phyloP scores from a whole-genome alignment of 1,140 invertebrate genomes.

The Panonychus citri region DNA sequence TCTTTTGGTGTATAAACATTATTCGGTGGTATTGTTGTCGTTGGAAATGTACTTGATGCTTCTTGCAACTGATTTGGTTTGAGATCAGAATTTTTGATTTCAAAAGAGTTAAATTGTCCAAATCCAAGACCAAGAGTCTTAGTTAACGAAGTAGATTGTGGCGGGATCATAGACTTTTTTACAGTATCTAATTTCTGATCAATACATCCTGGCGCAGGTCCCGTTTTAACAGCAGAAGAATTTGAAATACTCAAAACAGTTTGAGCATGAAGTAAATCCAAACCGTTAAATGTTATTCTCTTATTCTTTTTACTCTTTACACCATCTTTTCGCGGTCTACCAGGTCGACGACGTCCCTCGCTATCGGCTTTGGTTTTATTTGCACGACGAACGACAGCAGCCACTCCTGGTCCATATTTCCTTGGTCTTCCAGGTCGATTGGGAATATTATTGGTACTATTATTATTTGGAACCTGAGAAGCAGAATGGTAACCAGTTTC shows the following conservation, averaged over 20 bases:
- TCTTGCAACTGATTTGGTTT: no score
- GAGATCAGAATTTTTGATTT: no score
- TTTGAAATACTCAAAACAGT: constrained; percentile 57
- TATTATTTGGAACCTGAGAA: neutral
- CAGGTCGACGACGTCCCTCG: constrained; percentile 18
- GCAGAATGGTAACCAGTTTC: neutral
- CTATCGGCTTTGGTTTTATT: neutral
- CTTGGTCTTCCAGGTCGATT: constrained; percentile 1
- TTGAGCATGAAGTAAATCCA: constrained; percentile 69
- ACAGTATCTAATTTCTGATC: constrained; percentile 43
- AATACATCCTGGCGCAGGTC: constrained; percentile 59
- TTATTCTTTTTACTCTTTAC: constrained; percentile 35
- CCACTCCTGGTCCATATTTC: constrained; percentile 14
- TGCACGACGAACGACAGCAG: constrained; percentile 20
- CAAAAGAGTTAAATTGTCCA: constrained; percentile 21
- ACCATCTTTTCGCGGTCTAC: constrained; percentile 21
- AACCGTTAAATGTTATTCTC: constrained; percentile 45
- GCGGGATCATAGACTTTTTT: neutral
- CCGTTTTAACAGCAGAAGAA: neutral
- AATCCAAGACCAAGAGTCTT: no score
- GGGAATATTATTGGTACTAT: neutral
- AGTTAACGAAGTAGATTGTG: constrained; percentile 33
- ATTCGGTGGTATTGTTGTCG: no score
- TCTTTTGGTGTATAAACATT: no score
- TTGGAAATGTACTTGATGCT: no score